Conservation (phyloP, 2,888 invertebrate genomes). For the Nemotelus nigrinus region DNA sequence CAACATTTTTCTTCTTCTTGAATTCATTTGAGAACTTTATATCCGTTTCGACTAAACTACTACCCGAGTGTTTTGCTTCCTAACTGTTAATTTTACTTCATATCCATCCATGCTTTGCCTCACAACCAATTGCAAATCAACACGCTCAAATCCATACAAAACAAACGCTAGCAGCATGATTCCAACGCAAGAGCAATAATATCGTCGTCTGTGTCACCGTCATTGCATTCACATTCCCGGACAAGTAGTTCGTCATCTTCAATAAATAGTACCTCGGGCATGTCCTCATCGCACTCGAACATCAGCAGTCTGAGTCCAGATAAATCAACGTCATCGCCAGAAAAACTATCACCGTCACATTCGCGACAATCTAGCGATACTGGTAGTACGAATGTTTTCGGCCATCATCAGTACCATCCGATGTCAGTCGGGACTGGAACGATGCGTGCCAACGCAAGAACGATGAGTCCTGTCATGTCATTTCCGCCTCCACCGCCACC, state of each 20-base stretch:
- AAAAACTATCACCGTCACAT: constrained; percentile 52
- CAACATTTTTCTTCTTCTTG: too few species aligned
- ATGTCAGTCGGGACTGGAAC: constrained; percentile 54
- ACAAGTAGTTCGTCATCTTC: constrained; percentile 61
- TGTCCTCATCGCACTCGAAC: constrained; percentile 30
- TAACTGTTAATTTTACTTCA: constrained; percentile 24
- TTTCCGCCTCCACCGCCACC: constrained; percentile 58
- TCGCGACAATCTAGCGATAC: constrained; percentile 51
- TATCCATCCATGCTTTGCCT: constrained; percentile 46
- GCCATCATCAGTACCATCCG: constrained; percentile 16
- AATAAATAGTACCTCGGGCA: constrained; percentile 46
- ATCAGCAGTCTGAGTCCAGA: constrained; percentile 50
- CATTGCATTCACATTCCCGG: constrained; percentile 57
- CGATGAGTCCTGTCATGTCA: constrained; percentile 31
- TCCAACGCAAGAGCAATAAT: constrained; percentile 57
- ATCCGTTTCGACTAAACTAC: constrained; percentile 7
- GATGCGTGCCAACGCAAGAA: constrained; percentile 38
- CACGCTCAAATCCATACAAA: constrained; percentile 41
- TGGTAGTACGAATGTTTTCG: constrained; percentile 45
- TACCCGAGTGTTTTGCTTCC: constrained; percentile 37
- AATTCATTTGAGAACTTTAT: not conserved
- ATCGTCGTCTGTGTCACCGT: constrained; percentile 55
- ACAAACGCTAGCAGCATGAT: constrained; percentile 52
- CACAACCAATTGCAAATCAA: constrained; percentile 49
- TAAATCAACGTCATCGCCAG: constrained; percentile 50